Conservation (phyloP, 1,140 invertebrate species). For the Nasonia vitripennis region DNA sequence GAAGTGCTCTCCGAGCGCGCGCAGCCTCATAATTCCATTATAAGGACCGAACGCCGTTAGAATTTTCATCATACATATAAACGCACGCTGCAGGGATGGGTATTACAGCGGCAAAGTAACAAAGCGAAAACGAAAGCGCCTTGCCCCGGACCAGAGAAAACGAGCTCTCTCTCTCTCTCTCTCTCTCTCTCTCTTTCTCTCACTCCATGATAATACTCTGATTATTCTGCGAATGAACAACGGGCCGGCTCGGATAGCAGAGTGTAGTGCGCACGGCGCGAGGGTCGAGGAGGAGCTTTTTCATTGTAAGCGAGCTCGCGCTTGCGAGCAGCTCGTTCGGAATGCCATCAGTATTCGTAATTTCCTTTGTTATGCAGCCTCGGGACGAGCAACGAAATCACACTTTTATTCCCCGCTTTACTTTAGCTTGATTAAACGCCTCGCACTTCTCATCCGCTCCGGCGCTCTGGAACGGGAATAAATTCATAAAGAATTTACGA, state of each 20-base stretch:
- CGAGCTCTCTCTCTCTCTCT: not conserved
- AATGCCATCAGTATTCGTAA: constrained; percentile 35
- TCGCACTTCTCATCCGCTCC: too few relatives aligned
- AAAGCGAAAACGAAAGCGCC: constrained; percentile 32
- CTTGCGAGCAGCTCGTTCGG: not conserved
- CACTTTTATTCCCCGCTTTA: constrained; percentile 14
- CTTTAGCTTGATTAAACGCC: constrained; percentile 14
- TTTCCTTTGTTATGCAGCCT: constrained; percentile 28
- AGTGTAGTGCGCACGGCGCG: not conserved
- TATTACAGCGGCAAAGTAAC: not conserved
- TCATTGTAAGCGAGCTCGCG: not conserved
- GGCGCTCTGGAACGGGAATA: not conserved
- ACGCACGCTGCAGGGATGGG: not conserved
- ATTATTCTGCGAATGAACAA: constrained; percentile 36
- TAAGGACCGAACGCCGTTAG: not conserved
- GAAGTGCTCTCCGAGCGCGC: not conserved
- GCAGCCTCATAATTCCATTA: constrained; percentile 5
- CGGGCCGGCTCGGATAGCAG: not conserved
- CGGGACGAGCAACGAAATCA: not conserved
- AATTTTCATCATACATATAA: constrained; percentile 20
- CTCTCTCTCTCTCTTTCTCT: too few relatives aligned
- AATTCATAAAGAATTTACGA: not conserved
- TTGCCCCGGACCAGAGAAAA: not conserved
- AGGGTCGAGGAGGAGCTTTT: not conserved
- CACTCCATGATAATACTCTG: constrained; percentile 26